A percentile compares a stretch with the other conserved stretches of the same genome.
Conservation (phyloP, 2,113 vertebrate species). For the Erythrocebus patas region DNA sequence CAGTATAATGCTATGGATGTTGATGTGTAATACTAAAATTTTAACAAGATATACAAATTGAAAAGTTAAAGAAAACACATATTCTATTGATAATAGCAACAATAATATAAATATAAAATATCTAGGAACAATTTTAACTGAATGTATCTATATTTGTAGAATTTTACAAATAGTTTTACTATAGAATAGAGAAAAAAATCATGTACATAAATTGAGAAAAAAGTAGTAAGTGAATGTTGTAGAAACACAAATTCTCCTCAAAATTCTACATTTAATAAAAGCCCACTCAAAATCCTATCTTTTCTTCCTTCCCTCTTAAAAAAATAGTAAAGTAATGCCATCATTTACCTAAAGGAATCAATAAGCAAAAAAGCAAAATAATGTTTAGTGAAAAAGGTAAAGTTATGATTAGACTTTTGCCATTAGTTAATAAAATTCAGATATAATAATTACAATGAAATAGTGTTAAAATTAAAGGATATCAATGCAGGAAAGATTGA, state of each 20-base stretch:
- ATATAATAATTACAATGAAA: not conserved
- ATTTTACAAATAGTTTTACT: not conserved
- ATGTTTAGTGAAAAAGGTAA: not conserved
- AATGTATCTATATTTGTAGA: not conserved
- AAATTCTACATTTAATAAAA: not conserved
- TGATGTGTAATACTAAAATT: not conserved
- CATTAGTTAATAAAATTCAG: not conserved
- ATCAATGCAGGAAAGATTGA: not conserved
- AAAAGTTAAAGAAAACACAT: not conserved
- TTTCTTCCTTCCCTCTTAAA: not conserved
- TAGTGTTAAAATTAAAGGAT: not conserved
- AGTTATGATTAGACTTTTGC: not conserved
- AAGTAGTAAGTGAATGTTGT: not conserved
- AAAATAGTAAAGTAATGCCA: not conserved
- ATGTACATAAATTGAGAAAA: not conserved
- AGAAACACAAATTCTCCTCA: not conserved
- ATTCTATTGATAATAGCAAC: not conserved
- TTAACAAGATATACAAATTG: not conserved
- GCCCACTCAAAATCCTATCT: not conserved
- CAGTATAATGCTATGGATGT: not conserved
- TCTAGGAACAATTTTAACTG: not conserved
- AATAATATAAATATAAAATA: not conserved
- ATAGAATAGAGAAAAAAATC: not conserved
- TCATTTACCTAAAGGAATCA: not conserved
- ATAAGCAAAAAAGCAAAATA: not conserved